Percentiles rank a stretch among this genome's conserved stretches.
Evolutionary conservation across 2,888 invertebrate species (phyloP).

Genomic region (Leptopilina myrica): DNA sequence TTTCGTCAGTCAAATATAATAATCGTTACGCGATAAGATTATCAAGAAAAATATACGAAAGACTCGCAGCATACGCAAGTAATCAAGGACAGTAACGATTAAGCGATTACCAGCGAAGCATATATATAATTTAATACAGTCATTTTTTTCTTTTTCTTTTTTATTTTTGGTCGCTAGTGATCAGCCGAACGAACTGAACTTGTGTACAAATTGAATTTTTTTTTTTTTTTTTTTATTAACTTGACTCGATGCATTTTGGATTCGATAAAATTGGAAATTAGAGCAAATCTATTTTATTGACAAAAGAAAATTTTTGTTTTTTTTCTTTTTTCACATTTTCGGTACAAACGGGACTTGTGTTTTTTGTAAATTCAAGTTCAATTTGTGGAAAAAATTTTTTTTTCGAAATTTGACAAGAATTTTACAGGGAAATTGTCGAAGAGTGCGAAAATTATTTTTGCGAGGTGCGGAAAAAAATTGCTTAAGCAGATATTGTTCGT

Average conservation of each 20-base stretch:
- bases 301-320: too few species aligned
- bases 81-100: constrained; percentile 38
- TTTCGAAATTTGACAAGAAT: not conserved
- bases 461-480: constrained; percentile 18
- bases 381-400: not conserved
- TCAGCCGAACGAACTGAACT: constrained; percentile 34
- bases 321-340: too few species aligned
- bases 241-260: not conserved
- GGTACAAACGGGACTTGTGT: not conserved
- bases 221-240: not conserved
- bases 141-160: not conserved
- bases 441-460: too few species aligned
- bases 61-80: constrained; percentile 13
- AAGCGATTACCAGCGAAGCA: constrained; percentile 37
- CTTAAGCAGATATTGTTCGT: constrained; percentile 5
- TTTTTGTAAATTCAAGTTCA: not conserved
- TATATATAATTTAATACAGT: constrained; percentile 27
- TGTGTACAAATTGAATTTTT: constrained; percentile 10
- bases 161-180: constrained; percentile 19
- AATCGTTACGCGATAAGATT: constrained; percentile 27
- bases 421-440: too few species aligned
- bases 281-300: not conserved
- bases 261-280: constrained; percentile 12
- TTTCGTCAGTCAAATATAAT: constrained; percentile 33
- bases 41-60: constrained; percentile 28